Evolutionary conservation across 2,797 vertebrate genomes (phyloP).

Genomic region (Sphaeramia orbicularis): DNA sequence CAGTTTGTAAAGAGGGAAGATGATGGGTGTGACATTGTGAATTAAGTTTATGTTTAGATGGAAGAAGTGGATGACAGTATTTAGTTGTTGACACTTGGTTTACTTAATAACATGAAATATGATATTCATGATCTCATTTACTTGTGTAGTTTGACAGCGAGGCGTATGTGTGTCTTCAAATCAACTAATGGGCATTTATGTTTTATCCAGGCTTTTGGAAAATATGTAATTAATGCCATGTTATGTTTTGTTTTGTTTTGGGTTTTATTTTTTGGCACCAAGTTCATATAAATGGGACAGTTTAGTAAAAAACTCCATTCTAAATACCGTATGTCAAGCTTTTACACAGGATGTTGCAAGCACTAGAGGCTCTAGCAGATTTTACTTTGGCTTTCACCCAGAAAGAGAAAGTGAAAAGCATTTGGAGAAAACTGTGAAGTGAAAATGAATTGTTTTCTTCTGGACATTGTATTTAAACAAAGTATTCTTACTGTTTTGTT

Average conservation of each 20-base stretch:
- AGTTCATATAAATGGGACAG: neutral
- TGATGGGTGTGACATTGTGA: constrained; percentile 33
- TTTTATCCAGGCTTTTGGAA: constrained; percentile 5
- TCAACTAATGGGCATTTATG: neutral
- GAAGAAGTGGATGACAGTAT: neutral
- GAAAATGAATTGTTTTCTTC: neutral
- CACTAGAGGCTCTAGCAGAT: neutral
- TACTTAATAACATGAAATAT: constrained; percentile 9
- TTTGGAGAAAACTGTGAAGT: neutral
- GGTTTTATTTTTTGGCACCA: neutral
- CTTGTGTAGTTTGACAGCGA: constrained; percentile 8
- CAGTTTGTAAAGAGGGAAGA: constrained; percentile 7
- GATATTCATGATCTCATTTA: constrained; percentile 20
- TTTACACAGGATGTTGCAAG: neutral
- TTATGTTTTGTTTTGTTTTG: too few species aligned
- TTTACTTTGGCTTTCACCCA: neutral
- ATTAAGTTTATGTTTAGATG: constrained; percentile 3
- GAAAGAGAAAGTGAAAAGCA: neutral
- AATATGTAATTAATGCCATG: neutral
- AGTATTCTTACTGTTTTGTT: neutral
- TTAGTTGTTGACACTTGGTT: neutral
- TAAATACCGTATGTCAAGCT: neutral
- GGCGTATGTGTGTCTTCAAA: constrained; percentile 1
- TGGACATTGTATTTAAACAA: neutral
- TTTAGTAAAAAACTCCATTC: neutral